A percentile compares a stretch with the other conserved stretches of the same genome.
Evolutionary conservation across 2,113 vertebrate species (phyloP).

Genomic region (Entosphenus tridentatus): DNA sequence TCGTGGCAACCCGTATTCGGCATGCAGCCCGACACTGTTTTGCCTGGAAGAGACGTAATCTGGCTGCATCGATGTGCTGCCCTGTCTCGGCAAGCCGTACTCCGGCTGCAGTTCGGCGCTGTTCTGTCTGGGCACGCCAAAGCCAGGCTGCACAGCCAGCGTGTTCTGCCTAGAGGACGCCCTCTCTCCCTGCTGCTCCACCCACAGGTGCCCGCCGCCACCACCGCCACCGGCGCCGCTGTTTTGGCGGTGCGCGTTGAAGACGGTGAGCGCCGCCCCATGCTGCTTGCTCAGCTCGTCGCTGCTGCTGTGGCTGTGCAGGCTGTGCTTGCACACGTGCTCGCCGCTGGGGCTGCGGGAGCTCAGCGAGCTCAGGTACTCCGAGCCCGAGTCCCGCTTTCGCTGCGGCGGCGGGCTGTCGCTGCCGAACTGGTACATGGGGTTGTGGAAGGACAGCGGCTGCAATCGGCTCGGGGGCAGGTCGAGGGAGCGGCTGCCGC

Average conservation of each 20-base stretch:
- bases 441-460: slow-evolving; percentile 81
- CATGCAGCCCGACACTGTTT: no score
- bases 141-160: neutral
- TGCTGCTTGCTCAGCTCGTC: slow-evolving; percentile 26
- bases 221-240: no score
- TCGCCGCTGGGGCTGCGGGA: slow-evolving; percentile 56
- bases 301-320: slow-evolving; percentile 48
- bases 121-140: slow-evolving; percentile 3
- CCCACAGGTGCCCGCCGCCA: no score
- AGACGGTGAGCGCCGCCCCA: no score
- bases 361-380: slow-evolving; percentile 69
- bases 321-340: slow-evolving; percentile 56
- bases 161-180: no score
- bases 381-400: slow-evolving; percentile 58
- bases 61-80: neutral
- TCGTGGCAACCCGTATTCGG: no score
- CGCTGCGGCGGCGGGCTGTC: slow-evolving; percentile 18
- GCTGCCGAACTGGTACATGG: slow-evolving; percentile 71
- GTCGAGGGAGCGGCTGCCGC: slow-evolving; percentile 1
- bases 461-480: slow-evolving; percentile 21
- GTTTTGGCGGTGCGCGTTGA: no score
- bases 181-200: no score
- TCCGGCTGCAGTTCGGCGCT: neutral
- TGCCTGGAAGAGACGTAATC: no score
- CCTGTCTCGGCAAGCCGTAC: slow-evolving; percentile 2